Evolutionary conservation across 2,797 vertebrate species (phyloP), one percentile per base, ranked within the genome.

Genomic region (Gephyroberyx darwinii): DNA sequence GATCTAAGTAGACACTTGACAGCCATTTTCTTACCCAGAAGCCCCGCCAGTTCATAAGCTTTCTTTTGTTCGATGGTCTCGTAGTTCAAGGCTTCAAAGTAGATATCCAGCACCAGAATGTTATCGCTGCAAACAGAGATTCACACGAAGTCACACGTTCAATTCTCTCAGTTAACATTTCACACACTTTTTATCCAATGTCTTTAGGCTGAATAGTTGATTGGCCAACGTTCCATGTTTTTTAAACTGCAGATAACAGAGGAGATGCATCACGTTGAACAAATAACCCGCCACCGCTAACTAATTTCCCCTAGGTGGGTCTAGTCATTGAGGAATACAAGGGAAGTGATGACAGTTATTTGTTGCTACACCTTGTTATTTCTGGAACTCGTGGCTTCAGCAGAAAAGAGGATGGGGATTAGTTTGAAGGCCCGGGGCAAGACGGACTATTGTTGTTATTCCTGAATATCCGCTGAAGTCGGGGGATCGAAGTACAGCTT

Each of bases 31-130:
- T 96, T 93, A 98, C 98, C 98, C 81, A 99, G 93, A 88, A 99
- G 94, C 10, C 98, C 97, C 0, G 97, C 97, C 88, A 99, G 90
- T 90, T 99, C 97, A 0, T 99, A 99, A 12, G 97, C 98, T 87
- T 98, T 98, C 93, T 98, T 99, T 94, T 99, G 98, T 87, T 99
- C 97, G 0, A 99, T 99, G 5, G 96, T 99, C 92, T 99, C 98
- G 0, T 98, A 99, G 94, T 99, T 99, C 84, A 99, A 92, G 0
- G 98, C 97, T 88, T 99, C 98, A 33, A 99, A 99, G 93, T 95
- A 99, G 91, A 99, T 98, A 85, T 99, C 98, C 92, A 99, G 93
- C 81, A 99, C 97, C 92, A 99, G 88, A 92, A 99, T 97, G 91
- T 99, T 99, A 90, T 99, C 98, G 83, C 98, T 99, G 93, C 37